Conservation (phyloP, 2,888 invertebrate genomes). For the Pristionchus entomophagus region DNA sequence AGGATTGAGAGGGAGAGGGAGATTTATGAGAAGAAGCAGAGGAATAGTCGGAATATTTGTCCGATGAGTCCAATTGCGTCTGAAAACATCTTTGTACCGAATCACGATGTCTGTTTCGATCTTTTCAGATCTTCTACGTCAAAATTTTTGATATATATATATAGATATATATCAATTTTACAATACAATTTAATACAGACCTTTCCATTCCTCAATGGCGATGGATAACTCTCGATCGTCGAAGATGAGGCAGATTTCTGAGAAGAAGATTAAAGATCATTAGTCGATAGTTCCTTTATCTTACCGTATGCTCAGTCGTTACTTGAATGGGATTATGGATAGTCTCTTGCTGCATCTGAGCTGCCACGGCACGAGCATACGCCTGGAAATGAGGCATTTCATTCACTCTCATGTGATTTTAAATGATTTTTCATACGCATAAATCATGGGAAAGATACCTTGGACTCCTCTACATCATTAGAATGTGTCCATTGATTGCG, state of each 20-base stretch:
- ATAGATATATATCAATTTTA: too few species aligned
- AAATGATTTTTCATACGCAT: background rate
- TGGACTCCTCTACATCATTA: conserved; percentile 22
- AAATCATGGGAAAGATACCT: background rate
- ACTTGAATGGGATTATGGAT: conserved; percentile 16
- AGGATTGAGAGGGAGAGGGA: conserved; percentile 45
- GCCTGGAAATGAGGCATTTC: background rate
- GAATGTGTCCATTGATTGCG: conserved; percentile 25
- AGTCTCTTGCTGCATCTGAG: conserved; percentile 13
- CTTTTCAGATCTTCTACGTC: background rate
- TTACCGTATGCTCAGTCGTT: conserved; percentile 38
- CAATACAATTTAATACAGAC: too few species aligned
- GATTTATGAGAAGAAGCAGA: conserved; percentile 48
- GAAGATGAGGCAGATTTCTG: conserved; percentile 31
- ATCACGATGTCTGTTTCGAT: background rate
- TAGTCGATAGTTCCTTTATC: background rate
- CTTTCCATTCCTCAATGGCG: conserved; percentile 19
- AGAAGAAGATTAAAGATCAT: background rate
- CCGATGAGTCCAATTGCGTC: background rate
- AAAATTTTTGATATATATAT: background rate
- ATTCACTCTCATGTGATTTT: background rate
- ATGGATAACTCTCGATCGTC: conserved; percentile 38
- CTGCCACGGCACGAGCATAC: conserved; percentile 36
- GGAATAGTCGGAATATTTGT: conserved; percentile 45
- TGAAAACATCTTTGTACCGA: background rate